Percentiles rank a stretch among this genome's conserved stretches.
Evolutionary conservation across 1,140 invertebrate species (phyloP).

Genomic region (Spodoptera litura): DNA sequence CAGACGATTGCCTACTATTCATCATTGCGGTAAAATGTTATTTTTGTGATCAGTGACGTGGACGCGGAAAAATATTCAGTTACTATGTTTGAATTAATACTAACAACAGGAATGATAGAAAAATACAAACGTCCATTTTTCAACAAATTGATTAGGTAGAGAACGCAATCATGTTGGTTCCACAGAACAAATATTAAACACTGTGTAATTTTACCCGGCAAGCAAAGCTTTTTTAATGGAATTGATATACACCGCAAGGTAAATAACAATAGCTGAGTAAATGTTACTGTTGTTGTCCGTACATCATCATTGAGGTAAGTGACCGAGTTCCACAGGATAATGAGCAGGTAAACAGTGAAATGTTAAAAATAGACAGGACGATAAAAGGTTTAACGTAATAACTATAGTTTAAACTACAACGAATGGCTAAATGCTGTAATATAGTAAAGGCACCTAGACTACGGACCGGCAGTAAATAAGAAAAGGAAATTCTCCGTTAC

Average conservation of each 20-base stretch:
- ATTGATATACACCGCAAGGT: conserved; percentile 15
- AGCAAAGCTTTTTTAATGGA: conserved; percentile 33
- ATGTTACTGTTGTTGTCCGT: conserved; percentile 32
- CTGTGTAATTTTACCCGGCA: conserved; percentile 10
- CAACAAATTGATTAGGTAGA: conserved; percentile 9
- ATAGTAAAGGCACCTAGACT: not conserved
- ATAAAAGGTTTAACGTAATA: conserved; percentile 8
- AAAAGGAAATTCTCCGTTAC: no score
- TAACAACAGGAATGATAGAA: conserved; percentile 35
- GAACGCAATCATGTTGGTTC: not conserved
- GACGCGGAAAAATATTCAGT: not conserved
- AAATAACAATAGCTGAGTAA: conserved; percentile 35
- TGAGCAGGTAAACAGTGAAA: conserved; percentile 34
- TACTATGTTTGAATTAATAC: not conserved
- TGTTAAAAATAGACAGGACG: conserved; percentile 37
- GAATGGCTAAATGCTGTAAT: conserved; percentile 14
- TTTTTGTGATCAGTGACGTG: conserved; percentile 26
- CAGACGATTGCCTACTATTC: conserved; percentile 8
- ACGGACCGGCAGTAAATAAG: no score
- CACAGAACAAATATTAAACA: conserved; percentile 9
- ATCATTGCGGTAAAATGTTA: conserved; percentile 18
- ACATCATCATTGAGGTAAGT: conserved; percentile 22
- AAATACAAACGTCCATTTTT: conserved; percentile 1
- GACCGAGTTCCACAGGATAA: conserved; percentile 26
- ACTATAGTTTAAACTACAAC: conserved; percentile 9